Conservation (phyloP, 1,140 invertebrate genomes). For the Potamilus streckersoni region DNA sequence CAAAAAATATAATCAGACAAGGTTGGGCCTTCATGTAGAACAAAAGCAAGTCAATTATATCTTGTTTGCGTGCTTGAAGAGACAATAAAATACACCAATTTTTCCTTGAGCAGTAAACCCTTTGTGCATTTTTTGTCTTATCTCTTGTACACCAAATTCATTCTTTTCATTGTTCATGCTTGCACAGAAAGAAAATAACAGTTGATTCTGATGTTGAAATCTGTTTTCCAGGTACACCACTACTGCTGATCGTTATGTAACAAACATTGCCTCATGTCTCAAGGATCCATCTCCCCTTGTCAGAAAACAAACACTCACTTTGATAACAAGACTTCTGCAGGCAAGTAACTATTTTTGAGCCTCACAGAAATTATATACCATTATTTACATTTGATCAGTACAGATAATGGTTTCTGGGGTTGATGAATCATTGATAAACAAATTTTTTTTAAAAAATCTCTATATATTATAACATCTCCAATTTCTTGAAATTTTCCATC, state of each 20-base stretch:
- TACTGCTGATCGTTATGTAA: slow-evolving; percentile 74
- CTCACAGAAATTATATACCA: too few relatives aligned
- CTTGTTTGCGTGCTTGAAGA: too few relatives aligned
- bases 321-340: slow-evolving; percentile 75
- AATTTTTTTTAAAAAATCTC: not conserved
- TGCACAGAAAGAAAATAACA: not conserved
- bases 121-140: not conserved
- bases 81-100: too few relatives aligned
- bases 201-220: not conserved
- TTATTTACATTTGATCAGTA: too few relatives aligned
- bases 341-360: slow-evolving; percentile 20
- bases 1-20: too few relatives aligned
- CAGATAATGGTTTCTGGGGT: not conserved
- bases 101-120: too few relatives aligned
- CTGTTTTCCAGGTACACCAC: slow-evolving; percentile 72
- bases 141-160: not conserved
- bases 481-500: not conserved
- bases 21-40: too few relatives aligned
- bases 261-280: slow-evolving; percentile 74
- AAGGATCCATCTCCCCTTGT: slow-evolving; percentile 72
- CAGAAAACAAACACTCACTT: slow-evolving; percentile 73
- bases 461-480: not conserved
- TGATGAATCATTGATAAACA: not conserved
- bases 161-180: not conserved
- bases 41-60: too few relatives aligned